Percentiles rank a stretch among this genome's conserved stretches.
Evolutionary conservation across 2,888 invertebrate genomes (phyloP).

Genomic region (Dexiosoma caninum): DNA sequence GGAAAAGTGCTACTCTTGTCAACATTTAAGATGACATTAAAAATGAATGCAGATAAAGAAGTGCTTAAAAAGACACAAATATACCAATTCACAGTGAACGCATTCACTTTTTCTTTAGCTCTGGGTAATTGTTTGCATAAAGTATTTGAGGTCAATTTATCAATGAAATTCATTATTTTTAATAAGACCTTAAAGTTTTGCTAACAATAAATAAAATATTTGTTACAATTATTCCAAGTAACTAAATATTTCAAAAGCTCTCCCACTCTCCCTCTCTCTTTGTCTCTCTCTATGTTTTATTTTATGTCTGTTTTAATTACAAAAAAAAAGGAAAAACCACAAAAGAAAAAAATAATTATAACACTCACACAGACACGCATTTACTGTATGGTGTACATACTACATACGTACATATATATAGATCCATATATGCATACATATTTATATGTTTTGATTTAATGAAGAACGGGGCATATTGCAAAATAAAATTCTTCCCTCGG

Average conservation of each 20-base stretch:
- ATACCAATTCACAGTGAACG: too few relatives aligned
- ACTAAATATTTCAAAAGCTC: constrained; percentile 62
- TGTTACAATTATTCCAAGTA: constrained; percentile 64
- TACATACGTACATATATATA: background rate
- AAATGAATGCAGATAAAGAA: too few relatives aligned
- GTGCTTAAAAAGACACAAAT: too few relatives aligned
- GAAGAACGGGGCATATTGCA: background rate
- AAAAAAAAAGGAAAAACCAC: constrained; percentile 59
- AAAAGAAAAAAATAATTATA: constrained; percentile 51
- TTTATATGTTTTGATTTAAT: background rate
- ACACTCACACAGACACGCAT: background rate
- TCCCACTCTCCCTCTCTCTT: background rate
- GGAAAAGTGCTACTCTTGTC: too few relatives aligned
- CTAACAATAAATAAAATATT: constrained; percentile 59
- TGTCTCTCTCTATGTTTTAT: background rate
- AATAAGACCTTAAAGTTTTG: background rate
- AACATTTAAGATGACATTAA: too few relatives aligned
- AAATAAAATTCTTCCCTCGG: background rate
- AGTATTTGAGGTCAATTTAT: constrained; percentile 30
- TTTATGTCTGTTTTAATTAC: constrained; percentile 43
- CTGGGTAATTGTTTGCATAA: background rate
- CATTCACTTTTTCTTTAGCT: too few relatives aligned
- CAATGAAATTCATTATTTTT: constrained; percentile 33
- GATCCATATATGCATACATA: too few relatives aligned
- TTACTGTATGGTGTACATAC: too few relatives aligned